Evolutionary conservation across 2,888 invertebrate species (phyloP).

Genomic region (Trisateles emortualis): DNA sequence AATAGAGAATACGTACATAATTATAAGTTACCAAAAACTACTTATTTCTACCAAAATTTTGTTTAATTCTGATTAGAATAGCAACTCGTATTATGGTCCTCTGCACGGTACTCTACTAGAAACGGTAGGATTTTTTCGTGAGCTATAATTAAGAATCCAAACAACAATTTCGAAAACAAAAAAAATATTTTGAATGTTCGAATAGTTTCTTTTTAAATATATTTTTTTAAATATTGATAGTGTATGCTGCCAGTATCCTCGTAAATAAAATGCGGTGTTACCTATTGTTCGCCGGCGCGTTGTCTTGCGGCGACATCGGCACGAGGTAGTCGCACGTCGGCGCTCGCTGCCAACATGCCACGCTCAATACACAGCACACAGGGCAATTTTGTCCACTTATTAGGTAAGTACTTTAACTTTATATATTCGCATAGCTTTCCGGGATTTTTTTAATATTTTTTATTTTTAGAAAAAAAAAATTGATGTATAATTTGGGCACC

Average conservation of each 20-base stretch:
- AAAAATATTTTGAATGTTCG: not conserved
- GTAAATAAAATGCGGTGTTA: constrained; percentile 58
- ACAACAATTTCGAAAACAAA: too few relatives aligned
- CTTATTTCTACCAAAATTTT: too few relatives aligned
- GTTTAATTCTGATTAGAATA: too few relatives aligned
- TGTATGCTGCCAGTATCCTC: constrained; percentile 54
- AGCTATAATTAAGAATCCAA: too few relatives aligned
- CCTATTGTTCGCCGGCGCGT: constrained; percentile 71
- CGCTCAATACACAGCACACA: constrained; percentile 74
- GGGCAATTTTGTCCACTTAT: constrained; percentile 43
- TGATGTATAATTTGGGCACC: too few relatives aligned
- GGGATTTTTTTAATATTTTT: constrained; percentile 36
- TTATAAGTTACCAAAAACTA: too few relatives aligned
- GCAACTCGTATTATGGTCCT: too few relatives aligned
- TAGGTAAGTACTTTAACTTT: not conserved
- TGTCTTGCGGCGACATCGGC: constrained; percentile 79
- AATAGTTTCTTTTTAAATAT: not conserved
- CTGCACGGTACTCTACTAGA: too few relatives aligned
- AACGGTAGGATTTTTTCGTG: too few relatives aligned
- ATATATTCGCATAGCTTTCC: constrained; percentile 17
- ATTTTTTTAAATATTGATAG: not conserved
- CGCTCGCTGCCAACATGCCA: constrained; percentile 82
- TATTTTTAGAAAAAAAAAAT: too few relatives aligned
- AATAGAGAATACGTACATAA: too few relatives aligned
- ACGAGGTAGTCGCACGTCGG: constrained; percentile 84